Percentiles rank a stretch among this genome's conserved stretches.
Conservation (phyloP, 1,140 invertebrate genomes). For the Pygmarrhopalites habei region DNA sequence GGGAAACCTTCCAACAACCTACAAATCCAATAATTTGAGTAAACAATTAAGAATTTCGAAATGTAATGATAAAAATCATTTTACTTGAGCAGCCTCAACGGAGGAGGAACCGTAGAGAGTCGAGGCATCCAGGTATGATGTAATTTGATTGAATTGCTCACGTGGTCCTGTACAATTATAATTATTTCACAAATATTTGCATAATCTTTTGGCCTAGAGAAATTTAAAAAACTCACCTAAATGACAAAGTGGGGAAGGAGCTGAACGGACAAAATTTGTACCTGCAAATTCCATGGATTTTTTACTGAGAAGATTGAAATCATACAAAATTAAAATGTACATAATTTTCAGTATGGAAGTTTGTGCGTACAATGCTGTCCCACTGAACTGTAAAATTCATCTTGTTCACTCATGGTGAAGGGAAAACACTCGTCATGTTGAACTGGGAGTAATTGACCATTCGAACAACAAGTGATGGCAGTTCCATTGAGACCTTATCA, state of each 20-base stretch:
- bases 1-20: conserved; percentile 43
- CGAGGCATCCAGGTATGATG: conserved; percentile 83
- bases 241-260: conserved; percentile 76
- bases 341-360: too few species aligned
- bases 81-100: conserved; percentile 47
- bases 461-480: conserved; percentile 4
- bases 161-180: conserved; percentile 13
- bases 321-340: conserved; percentile 78
- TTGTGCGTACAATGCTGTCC: conserved; percentile 68
- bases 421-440: conserved; percentile 74
- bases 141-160: conserved; percentile 49
- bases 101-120: conserved; percentile 82
- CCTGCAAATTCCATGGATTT: too few species aligned
- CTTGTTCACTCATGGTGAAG: conserved; percentile 56
- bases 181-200: not conserved
- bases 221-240: conserved; percentile 52
- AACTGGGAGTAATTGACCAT: not conserved
- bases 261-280: too few species aligned
- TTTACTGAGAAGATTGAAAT: too few species aligned
- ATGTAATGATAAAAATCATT: too few species aligned
- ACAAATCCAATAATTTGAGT: too few species aligned
- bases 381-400: conserved; percentile 59
- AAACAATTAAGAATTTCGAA: too few species aligned
- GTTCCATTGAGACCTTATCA: conserved; percentile 6
- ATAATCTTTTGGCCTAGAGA: not conserved